Conservation (phyloP, 2,888 invertebrate species). For the Kuschelorhynchus macadamiae region DNA sequence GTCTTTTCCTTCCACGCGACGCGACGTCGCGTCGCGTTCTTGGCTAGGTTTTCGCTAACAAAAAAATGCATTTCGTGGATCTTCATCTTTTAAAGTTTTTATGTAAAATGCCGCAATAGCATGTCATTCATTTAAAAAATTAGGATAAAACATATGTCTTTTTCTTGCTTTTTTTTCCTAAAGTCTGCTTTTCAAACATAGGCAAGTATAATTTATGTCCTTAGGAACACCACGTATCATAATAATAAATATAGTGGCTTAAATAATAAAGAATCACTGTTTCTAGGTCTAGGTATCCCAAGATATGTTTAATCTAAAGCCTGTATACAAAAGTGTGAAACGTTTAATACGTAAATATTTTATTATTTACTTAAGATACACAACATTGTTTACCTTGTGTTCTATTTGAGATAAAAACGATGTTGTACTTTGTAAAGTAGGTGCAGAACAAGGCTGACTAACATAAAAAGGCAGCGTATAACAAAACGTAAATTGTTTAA, state of each 20-base stretch:
- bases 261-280: conserved; percentile 35
- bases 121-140: too few species aligned
- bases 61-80: too few species aligned
- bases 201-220: conserved; percentile 33
- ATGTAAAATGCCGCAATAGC: too few species aligned
- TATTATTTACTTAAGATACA: conserved; percentile 44
- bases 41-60: too few species aligned
- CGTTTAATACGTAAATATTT: conserved; percentile 44
- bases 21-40: too few species aligned
- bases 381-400: conserved; percentile 42
- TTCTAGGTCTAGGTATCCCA: conserved; percentile 31
- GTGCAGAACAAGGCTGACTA: conserved; percentile 26
- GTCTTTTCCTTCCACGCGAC: too few species aligned
- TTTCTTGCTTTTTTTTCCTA: too few species aligned
- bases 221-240: conserved; percentile 27
- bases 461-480: conserved; percentile 2
- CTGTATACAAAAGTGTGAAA: conserved; percentile 45
- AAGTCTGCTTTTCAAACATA: too few species aligned
- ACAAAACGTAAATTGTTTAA: background rate
- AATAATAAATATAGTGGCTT: conserved; percentile 15
- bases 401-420: conserved; percentile 38
- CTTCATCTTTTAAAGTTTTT: too few species aligned
- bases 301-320: conserved; percentile 24
- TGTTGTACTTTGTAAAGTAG: conserved; percentile 33
- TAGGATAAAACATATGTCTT: too few species aligned